Evolutionary conservation across 2,888 invertebrate species (phyloP).

Genomic region (Lucinisca nassula): DNA sequence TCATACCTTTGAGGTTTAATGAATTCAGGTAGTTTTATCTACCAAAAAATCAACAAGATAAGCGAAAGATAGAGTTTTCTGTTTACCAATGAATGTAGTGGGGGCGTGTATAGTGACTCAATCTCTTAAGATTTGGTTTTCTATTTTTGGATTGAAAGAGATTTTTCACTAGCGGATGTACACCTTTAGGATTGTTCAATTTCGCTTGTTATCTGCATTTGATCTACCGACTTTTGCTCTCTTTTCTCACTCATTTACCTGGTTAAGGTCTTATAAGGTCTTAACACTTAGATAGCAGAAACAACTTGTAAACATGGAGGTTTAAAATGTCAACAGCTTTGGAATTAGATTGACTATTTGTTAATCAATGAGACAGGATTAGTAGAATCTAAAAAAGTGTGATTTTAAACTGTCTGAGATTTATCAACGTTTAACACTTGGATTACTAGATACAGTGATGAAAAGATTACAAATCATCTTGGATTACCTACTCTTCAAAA

Average conservation of each 20-base stretch:
- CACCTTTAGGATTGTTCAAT: not conserved
- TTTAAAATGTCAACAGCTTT: not conserved
- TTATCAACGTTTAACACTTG: not conserved
- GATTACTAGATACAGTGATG: not conserved
- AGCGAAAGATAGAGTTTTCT: not conserved
- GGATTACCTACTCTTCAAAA: conserved; percentile 3
- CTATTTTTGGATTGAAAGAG: conserved; percentile 1
- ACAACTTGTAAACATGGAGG: not conserved
- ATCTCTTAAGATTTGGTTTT: not conserved
- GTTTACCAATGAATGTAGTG: not conserved
- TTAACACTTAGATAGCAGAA: not conserved
- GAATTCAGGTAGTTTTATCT: not conserved
- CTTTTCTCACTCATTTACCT: too few species aligned
- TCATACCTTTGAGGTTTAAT: not conserved
- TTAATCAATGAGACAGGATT: conserved; percentile 3
- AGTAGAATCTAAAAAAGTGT: not conserved
- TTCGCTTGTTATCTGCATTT: not conserved
- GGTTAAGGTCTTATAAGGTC: not conserved
- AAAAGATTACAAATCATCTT: not conserved
- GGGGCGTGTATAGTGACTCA: not conserved
- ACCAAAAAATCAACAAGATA: not conserved
- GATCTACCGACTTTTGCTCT: not conserved
- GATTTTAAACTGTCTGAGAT: conserved; percentile 1
- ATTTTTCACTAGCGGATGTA: not conserved
- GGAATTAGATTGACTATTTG: not conserved